These are phyloP conservation scores for Microplitis manilae DNA, from an alignment of 2,888 invertebrate species.

Conservation along the genomic window DNA sequence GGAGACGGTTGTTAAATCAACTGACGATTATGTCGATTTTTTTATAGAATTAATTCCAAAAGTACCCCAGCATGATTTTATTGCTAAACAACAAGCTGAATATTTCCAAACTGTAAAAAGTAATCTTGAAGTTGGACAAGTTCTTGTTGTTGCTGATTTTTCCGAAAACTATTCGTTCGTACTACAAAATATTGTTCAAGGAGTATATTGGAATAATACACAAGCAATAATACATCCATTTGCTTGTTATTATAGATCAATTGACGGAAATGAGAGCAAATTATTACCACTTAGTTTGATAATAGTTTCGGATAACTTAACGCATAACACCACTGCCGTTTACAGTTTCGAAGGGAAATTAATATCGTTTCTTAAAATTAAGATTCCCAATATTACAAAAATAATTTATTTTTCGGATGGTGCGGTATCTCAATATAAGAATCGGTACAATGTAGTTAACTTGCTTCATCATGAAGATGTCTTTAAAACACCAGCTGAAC, in stretches of 20 bases:
- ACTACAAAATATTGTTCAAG: constrained; percentile 43
- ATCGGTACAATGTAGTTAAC: constrained; percentile 7
- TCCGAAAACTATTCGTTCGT: constrained; percentile 45
- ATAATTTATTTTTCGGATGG: constrained; percentile 45
- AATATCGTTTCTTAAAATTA: constrained; percentile 33
- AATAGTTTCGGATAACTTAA: constrained; percentile 46
- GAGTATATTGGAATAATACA: constrained; percentile 44
- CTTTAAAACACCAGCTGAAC: constrained; percentile 39
- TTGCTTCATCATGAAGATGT: constrained; percentile 37
- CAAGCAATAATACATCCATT: constrained; percentile 49
- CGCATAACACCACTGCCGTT: constrained; percentile 42
- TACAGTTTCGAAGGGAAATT: constrained; percentile 36
- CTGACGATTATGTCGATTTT: constrained; percentile 41
- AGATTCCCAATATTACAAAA: constrained; percentile 33
- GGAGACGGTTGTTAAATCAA: constrained; percentile 44
- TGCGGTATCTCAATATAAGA: constrained; percentile 40
- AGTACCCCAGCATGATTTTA: constrained; percentile 42
- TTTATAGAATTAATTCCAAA: constrained; percentile 38
- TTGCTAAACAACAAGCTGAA: constrained; percentile 43
- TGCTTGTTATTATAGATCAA: constrained; percentile 36
- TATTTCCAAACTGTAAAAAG: constrained; percentile 40
- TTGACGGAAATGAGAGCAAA: constrained; percentile 22
- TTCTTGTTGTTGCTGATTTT: constrained; percentile 44
- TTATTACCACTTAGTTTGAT: constrained; percentile 41
- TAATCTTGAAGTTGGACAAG: constrained; percentile 37